Base-by-base conservation (phyloP, 2,113 vertebrate genomes). In the Archocentrus centrarchus region DNA sequence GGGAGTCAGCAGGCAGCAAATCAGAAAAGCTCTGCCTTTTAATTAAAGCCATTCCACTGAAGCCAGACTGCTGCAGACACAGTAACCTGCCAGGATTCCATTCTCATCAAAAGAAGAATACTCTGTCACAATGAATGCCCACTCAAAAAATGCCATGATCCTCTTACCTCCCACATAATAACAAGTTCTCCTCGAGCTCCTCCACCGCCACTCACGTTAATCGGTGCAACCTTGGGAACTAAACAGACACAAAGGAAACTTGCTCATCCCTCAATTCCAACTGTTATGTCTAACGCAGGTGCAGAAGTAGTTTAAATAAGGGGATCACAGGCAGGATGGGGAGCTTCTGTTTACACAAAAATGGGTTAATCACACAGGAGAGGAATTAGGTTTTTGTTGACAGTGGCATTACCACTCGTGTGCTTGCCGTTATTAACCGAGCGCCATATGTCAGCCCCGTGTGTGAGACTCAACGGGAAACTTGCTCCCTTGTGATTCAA, bases 91-190 rank as follows among this genome's bases (percentile, higher is more conserved):
- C 84, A 83, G 35, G 89, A 89, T 83, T 68, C 86, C 73, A 53
- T 84, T 86, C 82, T 88, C 18, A 10, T 89, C 73, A 82, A 86
- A 83, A 83, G 76, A 47, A 79, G 77, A 83, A 76, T 57, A 60
- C 61, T 77, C 35, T 50, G 37, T 77, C 80, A 88, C 80, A 79
- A 75, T 82, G 44, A 88, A 80, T 59, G 76, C 47, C 47, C 77
- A 75, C 60, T 89, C 61, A 82, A 44, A 90, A 39, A 81, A 87
- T 50, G 82, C 77, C 39, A 59, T 85, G 86, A 85, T 86, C 79
- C 77, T 91, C 93, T 95, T 97, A 98, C 97, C 96, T 98, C 97
- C 97, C 97, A 98, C 0, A 92, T 95, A 93, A 98, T 96, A 90
- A 98, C 93, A 41, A 98, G 97, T 90, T 98, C 97, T 1, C 96